These are phyloP conservation scores for Tipula unca DNA, from an alignment of 2,888 invertebrate species.

Conservation along the genomic window DNA sequence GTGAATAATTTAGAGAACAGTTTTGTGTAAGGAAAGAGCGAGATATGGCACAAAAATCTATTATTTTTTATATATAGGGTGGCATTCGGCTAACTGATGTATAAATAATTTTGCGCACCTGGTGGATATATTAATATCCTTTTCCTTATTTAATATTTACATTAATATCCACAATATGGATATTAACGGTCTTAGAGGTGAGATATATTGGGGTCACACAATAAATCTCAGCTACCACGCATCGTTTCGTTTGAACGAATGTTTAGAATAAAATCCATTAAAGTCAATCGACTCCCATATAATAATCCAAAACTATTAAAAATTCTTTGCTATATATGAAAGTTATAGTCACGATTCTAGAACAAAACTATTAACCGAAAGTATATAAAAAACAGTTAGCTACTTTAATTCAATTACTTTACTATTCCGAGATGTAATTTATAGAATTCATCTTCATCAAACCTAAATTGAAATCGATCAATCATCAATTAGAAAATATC, in stretches of 20 bases:
- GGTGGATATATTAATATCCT: background rate
- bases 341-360: background rate
- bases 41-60: background rate
- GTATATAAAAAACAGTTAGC: background rate
- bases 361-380: background rate
- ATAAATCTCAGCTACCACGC: background rate
- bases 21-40: background rate
- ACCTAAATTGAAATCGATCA: background rate
- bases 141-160: background rate
- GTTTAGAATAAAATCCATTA: background rate
- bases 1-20: background rate
- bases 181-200: background rate
- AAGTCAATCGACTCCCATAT: background rate
- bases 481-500: background rate
- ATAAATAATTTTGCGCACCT: background rate
- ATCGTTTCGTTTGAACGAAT: background rate
- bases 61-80: background rate
- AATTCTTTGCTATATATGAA: background rate
- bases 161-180: background rate
- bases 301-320: background rate
- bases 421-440: background rate
- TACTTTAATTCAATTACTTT: background rate
- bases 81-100: background rate
- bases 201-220: background rate
- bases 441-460: background rate